Percentiles rank a stretch among this genome's conserved stretches.
These are phyloP conservation scores for Sphenopsis melanotis DNA, from an alignment of 2,797 vertebrate genomes.

Conservation along the genomic window DNA sequence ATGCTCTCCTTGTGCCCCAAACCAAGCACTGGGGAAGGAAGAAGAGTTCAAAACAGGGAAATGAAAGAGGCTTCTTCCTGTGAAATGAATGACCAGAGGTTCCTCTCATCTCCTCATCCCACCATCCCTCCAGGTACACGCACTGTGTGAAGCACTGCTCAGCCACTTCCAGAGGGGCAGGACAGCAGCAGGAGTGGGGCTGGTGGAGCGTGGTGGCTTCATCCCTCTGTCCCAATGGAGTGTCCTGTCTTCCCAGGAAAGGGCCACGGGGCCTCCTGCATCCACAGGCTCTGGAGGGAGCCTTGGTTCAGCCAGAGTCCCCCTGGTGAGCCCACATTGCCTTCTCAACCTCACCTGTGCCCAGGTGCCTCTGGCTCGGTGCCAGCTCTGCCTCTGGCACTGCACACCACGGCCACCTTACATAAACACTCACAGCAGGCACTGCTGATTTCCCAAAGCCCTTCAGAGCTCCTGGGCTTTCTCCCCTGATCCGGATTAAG, in stretches of 20 bases:
- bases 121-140: accelerated
- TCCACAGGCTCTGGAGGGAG: neutral
- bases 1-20: accelerated
- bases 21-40: neutral
- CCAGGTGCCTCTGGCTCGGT: accelerated
- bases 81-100: neutral
- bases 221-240: too few relatives aligned
- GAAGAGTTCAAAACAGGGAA: neutral
- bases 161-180: neutral
- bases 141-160: neutral
- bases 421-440: neutral
- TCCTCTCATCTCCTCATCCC: neutral
- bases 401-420: neutral
- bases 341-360: neutral
- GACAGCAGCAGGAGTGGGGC: accelerated
- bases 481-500: constrained; percentile 40
- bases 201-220: accelerated
- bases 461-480: constrained; percentile 14
- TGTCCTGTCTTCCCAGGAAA: neutral
- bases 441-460: constrained; percentile 1
- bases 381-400: neutral
- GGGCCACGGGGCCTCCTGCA: accelerated
- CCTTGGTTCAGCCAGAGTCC: neutral
- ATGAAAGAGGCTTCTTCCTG: neutral
- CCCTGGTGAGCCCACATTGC: neutral